A percentile compares a stretch with the other conserved stretches of the same genome.
Evolutionary conservation across 2,797 vertebrate genomes (phyloP).

Genomic region (Prunella strophiata): DNA sequence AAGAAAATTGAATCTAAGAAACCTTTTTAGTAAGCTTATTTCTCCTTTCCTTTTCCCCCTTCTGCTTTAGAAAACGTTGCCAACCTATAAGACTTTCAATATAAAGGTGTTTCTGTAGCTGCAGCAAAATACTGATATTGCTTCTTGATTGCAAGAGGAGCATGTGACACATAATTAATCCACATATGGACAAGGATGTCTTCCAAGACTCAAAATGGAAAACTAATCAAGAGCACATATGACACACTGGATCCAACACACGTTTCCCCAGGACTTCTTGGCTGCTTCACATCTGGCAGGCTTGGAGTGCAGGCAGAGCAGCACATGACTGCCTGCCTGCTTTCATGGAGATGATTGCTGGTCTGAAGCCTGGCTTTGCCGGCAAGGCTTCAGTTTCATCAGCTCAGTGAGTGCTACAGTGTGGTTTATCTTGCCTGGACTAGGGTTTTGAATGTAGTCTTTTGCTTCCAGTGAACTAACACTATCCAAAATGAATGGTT

Average conservation of each 20-base stretch:
- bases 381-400: constrained; percentile 4
- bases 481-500: neutral
- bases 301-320: neutral
- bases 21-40: neutral
- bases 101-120: neutral
- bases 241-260: neutral
- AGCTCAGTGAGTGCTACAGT: neutral
- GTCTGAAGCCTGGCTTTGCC: neutral
- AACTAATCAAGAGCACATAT: constrained; percentile 9
- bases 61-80: neutral
- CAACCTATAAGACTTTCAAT: neutral
- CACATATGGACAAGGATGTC: neutral
- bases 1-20: neutral
- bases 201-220: constrained; percentile 35
- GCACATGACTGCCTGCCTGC: neutral
- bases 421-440: neutral
- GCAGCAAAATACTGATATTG: neutral
- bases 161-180: neutral
- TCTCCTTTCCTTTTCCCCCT: neutral
- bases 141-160: constrained; percentile 1
- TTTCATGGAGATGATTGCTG: neutral
- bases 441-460: neutral
- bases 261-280: neutral
- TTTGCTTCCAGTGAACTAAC: neutral
- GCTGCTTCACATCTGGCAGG: constrained; percentile 26